These are phyloP conservation scores for Lamellibrachia satsuma DNA, from an alignment of 2,888 invertebrate species.

Conservation along the genomic window DNA sequence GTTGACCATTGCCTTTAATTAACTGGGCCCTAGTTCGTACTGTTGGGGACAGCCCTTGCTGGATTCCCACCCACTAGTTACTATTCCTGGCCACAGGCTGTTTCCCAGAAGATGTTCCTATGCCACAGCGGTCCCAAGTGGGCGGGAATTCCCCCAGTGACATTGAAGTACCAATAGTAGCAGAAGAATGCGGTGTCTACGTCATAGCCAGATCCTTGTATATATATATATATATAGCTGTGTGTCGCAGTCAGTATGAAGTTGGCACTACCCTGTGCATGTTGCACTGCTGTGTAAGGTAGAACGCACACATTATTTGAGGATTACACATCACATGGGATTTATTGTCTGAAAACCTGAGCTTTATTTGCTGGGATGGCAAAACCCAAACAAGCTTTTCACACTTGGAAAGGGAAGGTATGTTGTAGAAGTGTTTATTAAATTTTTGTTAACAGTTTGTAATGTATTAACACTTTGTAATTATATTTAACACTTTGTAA, in stretches of 20 bases:
- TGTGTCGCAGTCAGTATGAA: neutral
- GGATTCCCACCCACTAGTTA: neutral
- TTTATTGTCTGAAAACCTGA: neutral
- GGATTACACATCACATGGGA: neutral
- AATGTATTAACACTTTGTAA: too few species aligned
- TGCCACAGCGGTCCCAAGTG: neutral
- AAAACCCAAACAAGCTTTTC: neutral
- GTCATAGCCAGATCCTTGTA: conserved; percentile 1
- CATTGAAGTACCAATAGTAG: neutral
- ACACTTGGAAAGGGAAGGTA: neutral
- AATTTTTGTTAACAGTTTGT: neutral
- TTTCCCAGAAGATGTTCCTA: neutral
- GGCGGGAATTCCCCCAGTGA: neutral
- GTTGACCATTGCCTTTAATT: neutral
- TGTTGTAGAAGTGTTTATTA: neutral
- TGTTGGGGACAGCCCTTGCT: neutral
- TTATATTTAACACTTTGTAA: too few species aligned
- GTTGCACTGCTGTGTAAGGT: neutral
- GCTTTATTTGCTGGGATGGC: neutral
- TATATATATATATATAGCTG: neutral
- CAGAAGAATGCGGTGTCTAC: neutral
- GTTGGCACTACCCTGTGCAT: neutral
- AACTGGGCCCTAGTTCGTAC: neutral
- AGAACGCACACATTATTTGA: neutral
- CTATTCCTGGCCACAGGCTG: neutral